Conservation (phyloP, 2,888 invertebrate species). For the Steromphala cineraria region DNA sequence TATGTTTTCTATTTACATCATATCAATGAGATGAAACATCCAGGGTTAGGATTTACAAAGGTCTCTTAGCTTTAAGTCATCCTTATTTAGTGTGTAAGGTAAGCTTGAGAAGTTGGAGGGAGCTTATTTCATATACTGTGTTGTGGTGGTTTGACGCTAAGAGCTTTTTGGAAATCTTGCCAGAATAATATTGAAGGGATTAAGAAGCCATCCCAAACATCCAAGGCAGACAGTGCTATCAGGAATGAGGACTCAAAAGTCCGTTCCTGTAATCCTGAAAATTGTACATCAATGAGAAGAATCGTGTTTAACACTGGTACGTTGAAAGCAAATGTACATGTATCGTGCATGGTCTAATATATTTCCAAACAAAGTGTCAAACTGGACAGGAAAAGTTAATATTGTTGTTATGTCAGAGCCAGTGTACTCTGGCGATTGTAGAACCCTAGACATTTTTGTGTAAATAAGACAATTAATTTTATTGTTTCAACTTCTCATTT, state of each 20-base stretch:
- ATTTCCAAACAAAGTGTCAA: conserved; percentile 10
- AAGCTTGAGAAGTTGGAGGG: no score
- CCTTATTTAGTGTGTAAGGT: no score
- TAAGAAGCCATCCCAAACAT: neutral
- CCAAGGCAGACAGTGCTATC: conserved; percentile 1
- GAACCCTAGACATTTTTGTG: conserved; percentile 42
- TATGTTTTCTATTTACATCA: conserved; percentile 16
- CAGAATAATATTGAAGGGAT: no score
- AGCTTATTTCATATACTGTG: no score
- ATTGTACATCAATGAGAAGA: conserved; percentile 1
- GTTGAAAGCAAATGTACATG: conserved; percentile 14
- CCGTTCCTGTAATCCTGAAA: neutral
- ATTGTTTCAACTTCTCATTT: conserved; percentile 40
- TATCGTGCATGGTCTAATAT: conserved; percentile 8
- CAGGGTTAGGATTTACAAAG: no score
- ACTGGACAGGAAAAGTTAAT: conserved; percentile 16
- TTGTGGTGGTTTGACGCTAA: no score
- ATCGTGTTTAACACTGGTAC: conserved; percentile 14
- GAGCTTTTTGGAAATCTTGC: no score
- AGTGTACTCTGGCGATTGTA: conserved; percentile 28
- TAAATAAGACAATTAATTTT: conserved; percentile 46
- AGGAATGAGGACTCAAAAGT: conserved; percentile 15
- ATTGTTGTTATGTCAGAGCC: conserved; percentile 22
- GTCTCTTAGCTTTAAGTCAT: no score
- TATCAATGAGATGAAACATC: neutral